Conservation (phyloP, 2,113 vertebrate species). For the Vicugna pacos region DNA sequence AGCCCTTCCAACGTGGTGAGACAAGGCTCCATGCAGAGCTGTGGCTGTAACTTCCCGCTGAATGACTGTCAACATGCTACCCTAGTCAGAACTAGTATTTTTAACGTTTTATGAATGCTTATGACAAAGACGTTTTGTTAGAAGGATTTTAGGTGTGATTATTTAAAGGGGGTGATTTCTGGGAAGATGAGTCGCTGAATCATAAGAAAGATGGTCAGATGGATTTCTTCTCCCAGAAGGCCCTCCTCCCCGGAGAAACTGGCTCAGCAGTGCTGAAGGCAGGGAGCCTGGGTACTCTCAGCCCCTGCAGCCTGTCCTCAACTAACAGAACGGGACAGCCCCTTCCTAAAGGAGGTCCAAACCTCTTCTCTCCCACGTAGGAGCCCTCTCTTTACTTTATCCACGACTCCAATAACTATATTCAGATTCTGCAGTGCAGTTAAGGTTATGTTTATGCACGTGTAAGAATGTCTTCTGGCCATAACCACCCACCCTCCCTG, state of each 20-base stretch:
- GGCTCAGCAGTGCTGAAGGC: neutral
- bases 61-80: neutral
- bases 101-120: neutral
- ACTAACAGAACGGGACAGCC: neutral
- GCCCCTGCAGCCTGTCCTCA: accelerated
- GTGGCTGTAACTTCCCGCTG: neutral
- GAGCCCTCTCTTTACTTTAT: neutral
- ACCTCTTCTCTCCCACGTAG: neutral
- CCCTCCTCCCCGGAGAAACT: neutral
- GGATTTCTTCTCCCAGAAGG: neutral
- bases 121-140: neutral
- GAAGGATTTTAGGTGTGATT: neutral
- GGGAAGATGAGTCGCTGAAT: neutral
- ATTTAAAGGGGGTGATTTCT: neutral
- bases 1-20: accelerated
- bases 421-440: neutral
- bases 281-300: no score
- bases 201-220: neutral
- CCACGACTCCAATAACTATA: neutral
- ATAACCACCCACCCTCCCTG: neutral
- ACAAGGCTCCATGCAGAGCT: no score
- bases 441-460: neutral
- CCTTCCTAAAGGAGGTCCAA: neutral
- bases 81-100: neutral
- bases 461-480: neutral